Percentiles rank a stretch among this genome's conserved stretches.
Conservation (phyloP, 2,888 invertebrate genomes). For the Rhogogaster chlorosoma region DNA sequence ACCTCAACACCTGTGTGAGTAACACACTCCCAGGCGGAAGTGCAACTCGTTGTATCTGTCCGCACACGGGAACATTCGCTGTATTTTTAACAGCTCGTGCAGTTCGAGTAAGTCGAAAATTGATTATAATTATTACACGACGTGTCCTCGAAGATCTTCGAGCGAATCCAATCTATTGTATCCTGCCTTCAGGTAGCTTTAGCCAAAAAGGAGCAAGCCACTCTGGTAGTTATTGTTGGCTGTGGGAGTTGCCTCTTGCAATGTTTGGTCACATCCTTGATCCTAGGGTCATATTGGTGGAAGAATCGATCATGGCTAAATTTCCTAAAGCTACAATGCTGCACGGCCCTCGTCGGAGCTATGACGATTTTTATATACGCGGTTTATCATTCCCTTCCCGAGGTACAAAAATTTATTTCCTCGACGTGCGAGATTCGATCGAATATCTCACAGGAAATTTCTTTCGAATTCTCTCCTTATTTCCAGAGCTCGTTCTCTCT, state of each 20-base stretch:
- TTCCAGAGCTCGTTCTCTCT: constrained; percentile 82
- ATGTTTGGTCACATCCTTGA: constrained; percentile 77
- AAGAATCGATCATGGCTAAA: constrained; percentile 80
- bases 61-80: constrained; percentile 83
- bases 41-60: constrained; percentile 82
- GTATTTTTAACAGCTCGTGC: constrained; percentile 81
- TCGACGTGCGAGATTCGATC: background rate
- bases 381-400: constrained; percentile 71
- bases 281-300: constrained; percentile 79
- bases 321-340: constrained; percentile 85
- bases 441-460: background rate
- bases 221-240: constrained; percentile 78
- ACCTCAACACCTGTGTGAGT: constrained; percentile 81
- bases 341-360: constrained; percentile 85
- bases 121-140: background rate
- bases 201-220: constrained; percentile 70
- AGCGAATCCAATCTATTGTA: background rate
- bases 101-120: constrained; percentile 64
- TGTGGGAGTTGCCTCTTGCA: constrained; percentile 80
- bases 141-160: background rate
- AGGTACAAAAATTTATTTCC: constrained; percentile 64
- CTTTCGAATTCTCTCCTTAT: background rate
- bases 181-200: constrained; percentile 65
- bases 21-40: constrained; percentile 69
- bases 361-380: constrained; percentile 82